phyloP scores from a whole-genome alignment of 2,113 vertebrate genomes.

The Serilophus lunatus region DNA sequence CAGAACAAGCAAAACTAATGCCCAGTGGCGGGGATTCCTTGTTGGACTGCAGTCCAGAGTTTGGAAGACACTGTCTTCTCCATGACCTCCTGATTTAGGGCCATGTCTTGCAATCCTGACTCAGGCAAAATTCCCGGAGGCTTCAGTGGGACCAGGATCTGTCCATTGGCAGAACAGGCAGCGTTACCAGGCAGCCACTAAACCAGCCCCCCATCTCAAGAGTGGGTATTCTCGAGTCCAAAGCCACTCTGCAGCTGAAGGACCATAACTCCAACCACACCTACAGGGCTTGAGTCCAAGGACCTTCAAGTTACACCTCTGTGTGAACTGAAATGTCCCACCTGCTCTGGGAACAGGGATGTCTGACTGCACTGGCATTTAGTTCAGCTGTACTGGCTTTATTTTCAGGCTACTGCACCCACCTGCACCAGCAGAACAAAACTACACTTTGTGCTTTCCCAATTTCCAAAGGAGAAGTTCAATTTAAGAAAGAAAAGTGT shows the following conservation, averaged over 20 bases:
- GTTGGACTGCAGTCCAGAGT: neutral
- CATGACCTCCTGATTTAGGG: neutral
- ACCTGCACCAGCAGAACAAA: neutral
- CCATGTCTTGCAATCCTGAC: neutral
- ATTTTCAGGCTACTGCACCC: neutral
- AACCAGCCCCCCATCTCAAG: neutral
- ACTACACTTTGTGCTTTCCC: fast-evolving
- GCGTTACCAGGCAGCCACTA: neutral
- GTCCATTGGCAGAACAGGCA: neutral
- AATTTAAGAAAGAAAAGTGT: neutral
- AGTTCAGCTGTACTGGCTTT: neutral
- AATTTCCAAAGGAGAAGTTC: neutral
- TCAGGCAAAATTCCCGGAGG: neutral
- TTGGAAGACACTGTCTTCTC: neutral
- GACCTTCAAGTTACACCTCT: neutral
- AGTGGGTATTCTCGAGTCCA: neutral
- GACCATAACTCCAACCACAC: neutral
- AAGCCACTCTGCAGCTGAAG: neutral
- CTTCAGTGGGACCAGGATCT: neutral
- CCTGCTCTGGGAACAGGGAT: neutral
- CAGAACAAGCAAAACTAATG: neutral
- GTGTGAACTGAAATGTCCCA: neutral
- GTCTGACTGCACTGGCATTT: neutral
- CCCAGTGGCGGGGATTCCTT: neutral
- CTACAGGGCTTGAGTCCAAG: neutral